Base-by-base conservation (phyloP, 2,888 invertebrate species). In the Neocrepidodera transversa region DNA sequence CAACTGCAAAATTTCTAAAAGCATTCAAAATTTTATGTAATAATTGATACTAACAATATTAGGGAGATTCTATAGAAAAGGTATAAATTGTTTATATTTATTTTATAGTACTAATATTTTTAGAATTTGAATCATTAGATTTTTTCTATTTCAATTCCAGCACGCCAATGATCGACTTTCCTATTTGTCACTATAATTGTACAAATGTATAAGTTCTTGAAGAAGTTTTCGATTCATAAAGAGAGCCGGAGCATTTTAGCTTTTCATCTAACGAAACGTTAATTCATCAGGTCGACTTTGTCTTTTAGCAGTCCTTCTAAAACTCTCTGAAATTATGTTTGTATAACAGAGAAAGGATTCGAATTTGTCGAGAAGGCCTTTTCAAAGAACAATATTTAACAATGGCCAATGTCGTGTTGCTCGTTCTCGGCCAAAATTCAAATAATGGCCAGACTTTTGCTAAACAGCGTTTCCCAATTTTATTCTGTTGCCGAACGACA, bases 331-430 rank as follows among this genome's bases (percentile, higher is more conserved):
- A 47, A 38, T 55, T 48, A 40, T 55, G 32, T 56, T 56, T 56
- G 56, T 49, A 23, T 30, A 48, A 18, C 26, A 17, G 7, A 40
- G 51, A 51, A 51, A 51, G 49, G 56, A 49, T 18, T 40, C 20
- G 23, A 42, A 49, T 23, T 49, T 42, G 48, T 49, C 40, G 56
- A 40, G 28, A 56, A 28, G 42, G 36, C 36, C 30, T 20, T 49
- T 49, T 49, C 48, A 49, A 49, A 56, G 55, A 49, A 28, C 56
- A 56, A 56, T 56, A 56, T 56, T 56, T 49, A 49, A 56, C 56
- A 56, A 56, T 56, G 49, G 32, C 56, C 49, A 48, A 14, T 10
- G 51, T 40, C 23, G 40, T 40, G 51, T 18, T 51, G 40, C 51
- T 51, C 51, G 38, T 51, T 23, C 23, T 5, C 20, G 16, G 38